A percentile compares a stretch with the other conserved stretches of the same genome.
Conservation (phyloP, 2,113 vertebrate species). For the Spea bombifrons region DNA sequence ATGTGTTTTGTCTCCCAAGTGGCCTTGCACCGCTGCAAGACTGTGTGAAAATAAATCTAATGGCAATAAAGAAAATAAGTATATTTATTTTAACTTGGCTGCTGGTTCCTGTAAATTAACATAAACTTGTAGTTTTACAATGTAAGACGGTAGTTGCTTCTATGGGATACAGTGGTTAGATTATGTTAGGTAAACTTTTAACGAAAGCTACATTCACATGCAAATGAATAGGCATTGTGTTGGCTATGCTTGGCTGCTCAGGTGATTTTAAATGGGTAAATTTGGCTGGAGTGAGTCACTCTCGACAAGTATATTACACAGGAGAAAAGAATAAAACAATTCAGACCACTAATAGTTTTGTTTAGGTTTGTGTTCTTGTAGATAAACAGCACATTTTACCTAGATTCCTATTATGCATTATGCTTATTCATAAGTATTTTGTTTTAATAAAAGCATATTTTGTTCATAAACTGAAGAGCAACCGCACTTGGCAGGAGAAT, state of each 20-base stretch:
- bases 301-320: not conserved
- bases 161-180: not conserved
- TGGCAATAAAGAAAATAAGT: too few species aligned
- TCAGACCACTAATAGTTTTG: not conserved
- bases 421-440: slow-evolving; percentile 38
- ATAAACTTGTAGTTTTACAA: too few species aligned
- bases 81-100: too few species aligned
- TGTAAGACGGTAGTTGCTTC: too few species aligned
- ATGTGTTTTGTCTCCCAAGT: too few species aligned
- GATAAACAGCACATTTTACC: not conserved
- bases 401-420: not conserved
- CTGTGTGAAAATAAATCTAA: too few species aligned
- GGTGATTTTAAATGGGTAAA: not conserved
- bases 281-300: not conserved
- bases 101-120: too few species aligned
- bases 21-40: too few species aligned
- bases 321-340: not conserved
- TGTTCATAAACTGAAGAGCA: slow-evolving; percentile 35
- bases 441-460: slow-evolving; percentile 41
- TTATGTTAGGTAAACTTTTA: not conserved
- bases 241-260: slow-evolving; percentile 1
- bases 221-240: not conserved
- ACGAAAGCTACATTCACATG: not conserved
- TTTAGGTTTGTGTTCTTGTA: not conserved
- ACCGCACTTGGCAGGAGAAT: slow-evolving; percentile 22